phyloP scores from a whole-genome alignment of 1,140 invertebrate genomes.

The Kradibia gibbosae region DNA sequence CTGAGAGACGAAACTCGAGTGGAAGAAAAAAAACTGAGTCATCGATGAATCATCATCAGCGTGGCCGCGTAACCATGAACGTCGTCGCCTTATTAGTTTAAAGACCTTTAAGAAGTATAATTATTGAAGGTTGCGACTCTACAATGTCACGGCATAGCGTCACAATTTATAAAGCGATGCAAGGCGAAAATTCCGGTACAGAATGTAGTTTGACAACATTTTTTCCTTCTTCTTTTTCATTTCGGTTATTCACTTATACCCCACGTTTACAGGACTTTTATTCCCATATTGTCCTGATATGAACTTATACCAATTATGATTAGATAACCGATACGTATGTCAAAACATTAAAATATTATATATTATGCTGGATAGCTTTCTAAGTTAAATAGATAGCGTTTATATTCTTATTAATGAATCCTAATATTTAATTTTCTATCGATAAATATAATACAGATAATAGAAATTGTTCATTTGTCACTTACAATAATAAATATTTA shows the following conservation, averaged over 20 bases:
- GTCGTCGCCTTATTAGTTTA: constrained; percentile 49
- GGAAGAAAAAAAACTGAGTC: constrained; percentile 45
- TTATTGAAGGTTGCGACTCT: constrained; percentile 42
- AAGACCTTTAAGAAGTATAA: constrained; percentile 45
- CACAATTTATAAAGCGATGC: background rate
- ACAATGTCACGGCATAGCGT: constrained; percentile 28
- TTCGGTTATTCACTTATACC: background rate
- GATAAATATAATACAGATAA: background rate
- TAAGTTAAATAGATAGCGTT: constrained; percentile 36
- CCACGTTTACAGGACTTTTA: background rate
- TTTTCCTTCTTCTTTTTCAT: background rate
- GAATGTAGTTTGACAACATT: constrained; percentile 32
- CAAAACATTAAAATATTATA: constrained; percentile 38
- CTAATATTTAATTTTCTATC: constrained; percentile 25
- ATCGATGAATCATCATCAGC: constrained; percentile 40
- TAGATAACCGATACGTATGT: constrained; percentile 39
- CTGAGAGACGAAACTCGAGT: background rate
- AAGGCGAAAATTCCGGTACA: constrained; percentile 22
- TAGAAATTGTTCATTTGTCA: background rate
- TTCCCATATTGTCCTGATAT: constrained; percentile 3
- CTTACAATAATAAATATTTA: no score
- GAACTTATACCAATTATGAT: constrained; percentile 26
- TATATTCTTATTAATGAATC: constrained; percentile 13
- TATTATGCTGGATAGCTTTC: constrained; percentile 13
- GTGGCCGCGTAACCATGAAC: constrained; percentile 20